Percentiles rank a stretch among this genome's conserved stretches.
phyloP scores from a whole-genome alignment of 2,113 vertebrate species.

The Sturnus vulgaris region DNA sequence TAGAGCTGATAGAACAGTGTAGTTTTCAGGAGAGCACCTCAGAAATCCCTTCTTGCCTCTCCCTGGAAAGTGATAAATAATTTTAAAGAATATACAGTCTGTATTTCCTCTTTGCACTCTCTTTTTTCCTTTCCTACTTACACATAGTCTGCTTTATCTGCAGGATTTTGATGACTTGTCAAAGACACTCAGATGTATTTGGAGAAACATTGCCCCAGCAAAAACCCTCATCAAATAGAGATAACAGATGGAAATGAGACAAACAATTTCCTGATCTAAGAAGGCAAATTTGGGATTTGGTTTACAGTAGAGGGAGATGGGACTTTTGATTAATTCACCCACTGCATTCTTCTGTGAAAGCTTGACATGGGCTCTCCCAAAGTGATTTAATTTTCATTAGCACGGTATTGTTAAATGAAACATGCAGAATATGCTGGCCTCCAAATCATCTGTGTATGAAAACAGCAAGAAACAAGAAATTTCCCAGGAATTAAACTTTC shows the following conservation, averaged over 20 bases:
- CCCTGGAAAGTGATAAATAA: not conserved
- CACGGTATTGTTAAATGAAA: not conserved
- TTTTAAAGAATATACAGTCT: not conserved
- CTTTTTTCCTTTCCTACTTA: not conserved
- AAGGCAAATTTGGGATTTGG: not conserved
- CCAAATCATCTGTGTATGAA: not conserved
- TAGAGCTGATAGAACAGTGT: not conserved
- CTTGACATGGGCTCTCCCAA: not conserved
- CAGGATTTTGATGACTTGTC: constrained; percentile 24
- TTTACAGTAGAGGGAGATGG: not conserved
- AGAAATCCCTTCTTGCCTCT: not conserved
- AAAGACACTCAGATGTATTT: constrained; percentile 2
- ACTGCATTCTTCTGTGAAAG: constrained; percentile 2
- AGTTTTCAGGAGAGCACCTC: not conserved
- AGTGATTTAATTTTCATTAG: constrained; percentile 33
- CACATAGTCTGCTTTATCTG: not conserved
- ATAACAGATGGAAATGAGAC: constrained; percentile 23
- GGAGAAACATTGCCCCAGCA: constrained; percentile 27
- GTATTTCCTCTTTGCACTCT: not conserved
- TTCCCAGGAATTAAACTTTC: not conserved
- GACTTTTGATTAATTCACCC: not conserved
- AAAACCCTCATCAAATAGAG: not conserved
- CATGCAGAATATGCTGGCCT: not conserved
- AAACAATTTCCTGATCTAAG: constrained; percentile 17
- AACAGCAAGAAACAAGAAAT: not conserved